A percentile compares a stretch with the other conserved stretches of the same genome.
Evolutionary conservation across 1,140 invertebrate genomes (phyloP).

Genomic region (Scylla paramamosain): DNA sequence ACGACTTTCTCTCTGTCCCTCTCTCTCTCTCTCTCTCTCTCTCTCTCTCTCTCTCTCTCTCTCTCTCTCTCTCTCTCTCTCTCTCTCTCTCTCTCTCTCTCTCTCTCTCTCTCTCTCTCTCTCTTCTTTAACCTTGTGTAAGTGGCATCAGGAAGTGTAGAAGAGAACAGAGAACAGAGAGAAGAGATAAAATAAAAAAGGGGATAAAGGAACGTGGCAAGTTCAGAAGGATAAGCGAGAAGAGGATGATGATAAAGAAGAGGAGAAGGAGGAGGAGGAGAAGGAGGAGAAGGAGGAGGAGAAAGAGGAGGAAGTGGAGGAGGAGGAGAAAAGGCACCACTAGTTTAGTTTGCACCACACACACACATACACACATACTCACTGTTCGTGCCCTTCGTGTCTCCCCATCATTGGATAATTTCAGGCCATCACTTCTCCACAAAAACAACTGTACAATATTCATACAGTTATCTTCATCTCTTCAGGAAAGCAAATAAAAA

Average conservation of each 20-base stretch:
- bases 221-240: not conserved
- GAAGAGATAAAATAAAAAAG: not conserved
- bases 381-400: too few species aligned
- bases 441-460: too few species aligned
- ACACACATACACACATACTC: too few species aligned
- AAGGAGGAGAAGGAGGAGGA: not conserved
- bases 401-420: too few species aligned
- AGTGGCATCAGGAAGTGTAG: not conserved
- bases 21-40: not conserved
- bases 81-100: not conserved
- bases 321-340: too few species aligned
- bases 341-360: too few species aligned
- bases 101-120: constrained; percentile 2
- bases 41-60: not conserved
- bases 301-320: too few species aligned
- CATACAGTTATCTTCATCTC: too few species aligned
- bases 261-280: not conserved
- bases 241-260: not conserved
- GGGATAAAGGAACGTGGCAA: not conserved
- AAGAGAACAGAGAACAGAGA: not conserved
- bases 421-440: too few species aligned
- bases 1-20: not conserved
- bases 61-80: constrained; percentile 2
- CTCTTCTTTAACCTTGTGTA: not conserved
- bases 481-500: too few species aligned